These are phyloP conservation scores for Chascanopsetta lugubris DNA, from an alignment of 2,113 vertebrate species.

Conservation along the genomic window DNA sequence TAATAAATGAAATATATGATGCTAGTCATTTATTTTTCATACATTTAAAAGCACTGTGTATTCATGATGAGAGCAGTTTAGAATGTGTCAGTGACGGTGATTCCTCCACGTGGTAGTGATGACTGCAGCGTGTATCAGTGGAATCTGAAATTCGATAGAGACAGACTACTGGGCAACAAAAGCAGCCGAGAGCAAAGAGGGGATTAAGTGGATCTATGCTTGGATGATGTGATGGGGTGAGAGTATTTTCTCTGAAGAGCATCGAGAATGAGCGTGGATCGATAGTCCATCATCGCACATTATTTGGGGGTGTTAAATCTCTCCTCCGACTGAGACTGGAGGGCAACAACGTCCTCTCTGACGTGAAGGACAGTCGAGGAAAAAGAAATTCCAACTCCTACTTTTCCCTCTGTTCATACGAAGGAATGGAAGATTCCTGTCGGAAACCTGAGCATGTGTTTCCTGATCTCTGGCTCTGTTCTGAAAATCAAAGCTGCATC, in stretches of 20 bases:
- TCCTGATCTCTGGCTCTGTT: not conserved
- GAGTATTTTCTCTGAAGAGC: conserved; percentile 36
- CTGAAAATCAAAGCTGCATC: conserved; percentile 17
- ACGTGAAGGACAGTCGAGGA: conserved; percentile 21
- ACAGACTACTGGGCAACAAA: conserved; percentile 13
- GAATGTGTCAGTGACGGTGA: not conserved
- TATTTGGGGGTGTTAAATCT: conserved; percentile 56
- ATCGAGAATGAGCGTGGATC: conserved; percentile 54
- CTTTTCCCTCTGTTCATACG: not conserved
- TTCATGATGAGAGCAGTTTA: not conserved
- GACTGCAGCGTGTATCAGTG: conserved; percentile 14
- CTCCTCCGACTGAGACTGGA: conserved; percentile 40
- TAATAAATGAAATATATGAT: no score
- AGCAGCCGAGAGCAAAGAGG: conserved; percentile 18
- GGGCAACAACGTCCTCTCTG: conserved; percentile 26
- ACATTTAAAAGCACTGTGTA: no score
- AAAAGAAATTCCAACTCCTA: conserved; percentile 12
- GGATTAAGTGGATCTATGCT: conserved; percentile 22
- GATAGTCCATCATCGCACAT: conserved; percentile 69
- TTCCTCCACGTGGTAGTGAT: no score
- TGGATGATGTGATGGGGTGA: conserved; percentile 34
- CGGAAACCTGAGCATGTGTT: not conserved
- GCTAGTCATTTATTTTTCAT: no score
- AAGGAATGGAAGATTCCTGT: not conserved
- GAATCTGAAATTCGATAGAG: not conserved